These are phyloP conservation scores for Myocastor coypus DNA, from an alignment of 2,113 vertebrate species.

Conservation along the genomic window DNA sequence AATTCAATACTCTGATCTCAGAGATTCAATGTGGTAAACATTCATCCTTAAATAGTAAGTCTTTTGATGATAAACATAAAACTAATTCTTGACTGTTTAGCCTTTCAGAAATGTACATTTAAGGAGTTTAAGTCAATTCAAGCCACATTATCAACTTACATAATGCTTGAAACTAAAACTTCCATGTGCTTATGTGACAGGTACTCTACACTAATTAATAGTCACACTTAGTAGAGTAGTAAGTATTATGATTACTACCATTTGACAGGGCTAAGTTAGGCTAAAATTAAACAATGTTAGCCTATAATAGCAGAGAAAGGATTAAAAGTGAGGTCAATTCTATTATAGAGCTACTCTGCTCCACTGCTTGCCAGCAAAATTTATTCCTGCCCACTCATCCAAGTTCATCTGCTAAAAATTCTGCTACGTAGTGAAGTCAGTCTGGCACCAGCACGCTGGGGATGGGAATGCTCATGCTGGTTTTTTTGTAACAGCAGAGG, in stretches of 20 bases:
- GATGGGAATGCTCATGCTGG: not conserved
- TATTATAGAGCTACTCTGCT: not conserved
- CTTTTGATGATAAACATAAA: constrained; percentile 44
- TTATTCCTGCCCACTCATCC: not conserved
- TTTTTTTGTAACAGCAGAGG: not conserved
- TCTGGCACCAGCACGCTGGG: not conserved
- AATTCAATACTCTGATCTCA: not conserved
- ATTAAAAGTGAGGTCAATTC: not conserved
- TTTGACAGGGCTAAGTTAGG: not conserved
- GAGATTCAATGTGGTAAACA: not conserved
- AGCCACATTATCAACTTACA: not conserved
- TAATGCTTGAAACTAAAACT: not conserved
- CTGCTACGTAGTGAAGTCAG: not conserved
- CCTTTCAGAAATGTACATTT: constrained; percentile 40
- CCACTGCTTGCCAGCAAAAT: not conserved
- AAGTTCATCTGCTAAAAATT: not conserved
- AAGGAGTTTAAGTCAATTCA: constrained; percentile 7
- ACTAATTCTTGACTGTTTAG: constrained; percentile 27
- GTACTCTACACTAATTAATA: constrained; percentile 3
- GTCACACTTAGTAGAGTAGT: not conserved
- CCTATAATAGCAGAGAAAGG: not conserved
- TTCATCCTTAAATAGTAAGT: not conserved
- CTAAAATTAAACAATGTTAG: not conserved
- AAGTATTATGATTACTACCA: not conserved
- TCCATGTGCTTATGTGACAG: not conserved